Percentiles rank a stretch among this genome's conserved stretches.
Evolutionary conservation across 2,113 vertebrate genomes (phyloP).

Genomic region (Sphyrna mokarran): DNA sequence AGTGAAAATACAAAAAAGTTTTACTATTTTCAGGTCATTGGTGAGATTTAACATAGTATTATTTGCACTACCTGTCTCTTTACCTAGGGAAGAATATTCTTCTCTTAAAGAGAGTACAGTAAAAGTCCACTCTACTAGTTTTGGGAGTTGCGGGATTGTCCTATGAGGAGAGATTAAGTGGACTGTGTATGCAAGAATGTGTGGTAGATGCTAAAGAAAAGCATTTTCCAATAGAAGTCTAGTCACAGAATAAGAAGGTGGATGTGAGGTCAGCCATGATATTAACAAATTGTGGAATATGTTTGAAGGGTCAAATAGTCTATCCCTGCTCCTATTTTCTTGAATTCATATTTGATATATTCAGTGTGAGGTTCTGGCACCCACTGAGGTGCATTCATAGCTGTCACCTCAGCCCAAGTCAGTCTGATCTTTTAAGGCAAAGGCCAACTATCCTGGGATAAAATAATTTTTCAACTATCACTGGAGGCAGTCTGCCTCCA

Average conservation of each 20-base stretch:
- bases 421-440: background rate
- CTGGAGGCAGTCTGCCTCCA: background rate
- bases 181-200: background rate
- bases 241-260: background rate
- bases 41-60: too few relatives aligned
- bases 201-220: background rate
- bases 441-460: background rate
- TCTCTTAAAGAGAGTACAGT: background rate
- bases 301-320: background rate
- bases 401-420: background rate
- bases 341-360: background rate
- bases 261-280: background rate
- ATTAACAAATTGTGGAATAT: background rate
- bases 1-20: too few relatives aligned
- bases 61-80: too few relatives aligned
- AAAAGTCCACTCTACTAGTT: background rate
- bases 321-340: background rate
- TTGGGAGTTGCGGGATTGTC: background rate
- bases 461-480: background rate
- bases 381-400: background rate
- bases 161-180: background rate
- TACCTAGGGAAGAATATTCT: too few relatives aligned
- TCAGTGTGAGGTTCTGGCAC: background rate
- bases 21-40: too few relatives aligned
- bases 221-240: background rate